These are phyloP conservation scores for Vanessa tameamea DNA, from an alignment of 1,140 invertebrate genomes.

Conservation along the genomic window DNA sequence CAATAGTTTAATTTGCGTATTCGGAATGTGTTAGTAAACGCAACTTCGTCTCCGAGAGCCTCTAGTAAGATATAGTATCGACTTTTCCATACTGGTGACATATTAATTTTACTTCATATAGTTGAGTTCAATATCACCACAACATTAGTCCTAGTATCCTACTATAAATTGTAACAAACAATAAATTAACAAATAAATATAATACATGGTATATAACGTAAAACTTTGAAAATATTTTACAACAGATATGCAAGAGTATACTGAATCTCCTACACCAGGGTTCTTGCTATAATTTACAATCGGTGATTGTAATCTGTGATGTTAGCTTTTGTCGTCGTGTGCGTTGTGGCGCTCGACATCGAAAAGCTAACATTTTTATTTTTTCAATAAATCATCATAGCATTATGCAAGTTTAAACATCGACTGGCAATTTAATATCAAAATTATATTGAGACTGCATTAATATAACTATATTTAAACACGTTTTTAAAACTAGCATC, in stretches of 20 bases:
- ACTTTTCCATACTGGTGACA: neutral
- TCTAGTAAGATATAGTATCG: neutral
- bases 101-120: neutral
- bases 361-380: constrained; percentile 4
- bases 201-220: constrained; percentile 5
- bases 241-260: neutral
- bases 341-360: no score
- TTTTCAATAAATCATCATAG: constrained; percentile 5
- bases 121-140: neutral
- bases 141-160: neutral
- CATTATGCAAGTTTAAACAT: neutral
- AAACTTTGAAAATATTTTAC: constrained; percentile 8
- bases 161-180: constrained; percentile 10
- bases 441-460: neutral
- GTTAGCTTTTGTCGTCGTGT: neutral
- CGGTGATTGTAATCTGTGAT: neutral
- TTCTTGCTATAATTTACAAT: neutral
- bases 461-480: neutral
- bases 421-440: neutral
- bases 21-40: constrained; percentile 24
- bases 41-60: neutral
- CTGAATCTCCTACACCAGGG: neutral
- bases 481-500: constrained; percentile 11
- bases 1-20: constrained; percentile 2
- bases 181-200: constrained; percentile 10